These are phyloP conservation scores for Dicyrtomina minuta DNA, from an alignment of 2,888 invertebrate genomes.

Conservation along the genomic window DNA sequence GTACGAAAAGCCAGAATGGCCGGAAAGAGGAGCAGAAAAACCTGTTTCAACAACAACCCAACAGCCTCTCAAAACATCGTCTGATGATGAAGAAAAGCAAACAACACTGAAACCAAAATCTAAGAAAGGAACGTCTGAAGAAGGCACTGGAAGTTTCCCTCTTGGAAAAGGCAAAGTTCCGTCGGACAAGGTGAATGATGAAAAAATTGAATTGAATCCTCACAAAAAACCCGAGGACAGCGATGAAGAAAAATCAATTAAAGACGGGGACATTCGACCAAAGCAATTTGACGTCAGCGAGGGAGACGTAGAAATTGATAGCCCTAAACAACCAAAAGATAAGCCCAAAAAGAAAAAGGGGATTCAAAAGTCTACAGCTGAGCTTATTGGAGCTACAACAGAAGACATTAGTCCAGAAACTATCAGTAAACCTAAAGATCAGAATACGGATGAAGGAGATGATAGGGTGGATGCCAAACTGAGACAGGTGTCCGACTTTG, in stretches of 20 bases:
- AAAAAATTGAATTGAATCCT: constrained; percentile 43
- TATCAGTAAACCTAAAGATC: constrained; percentile 1
- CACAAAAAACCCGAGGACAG: constrained; percentile 8
- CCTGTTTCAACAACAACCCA: constrained; percentile 37
- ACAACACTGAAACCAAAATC: neutral
- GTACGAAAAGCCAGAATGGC: constrained; percentile 42
- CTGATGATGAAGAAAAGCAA: neutral
- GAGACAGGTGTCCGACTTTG: constrained; percentile 53
- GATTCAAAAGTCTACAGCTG: constrained; percentile 2
- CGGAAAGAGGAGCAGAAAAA: constrained; percentile 55
- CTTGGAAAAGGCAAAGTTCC: constrained; percentile 31
- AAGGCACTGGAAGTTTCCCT: constrained; percentile 8
- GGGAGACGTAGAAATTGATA: constrained; percentile 54
- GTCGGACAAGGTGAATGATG: constrained; percentile 38
- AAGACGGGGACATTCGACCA: constrained; percentile 36
- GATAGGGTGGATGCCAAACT: constrained; percentile 10
- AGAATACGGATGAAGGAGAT: neutral
- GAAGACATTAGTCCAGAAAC: neutral
- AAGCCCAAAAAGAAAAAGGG: constrained; percentile 30
- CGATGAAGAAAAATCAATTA: neutral
- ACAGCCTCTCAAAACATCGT: constrained; percentile 18
- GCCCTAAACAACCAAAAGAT: constrained; percentile 46
- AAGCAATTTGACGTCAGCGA: constrained; percentile 45
- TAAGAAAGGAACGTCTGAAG: neutral
- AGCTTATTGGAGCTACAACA: neutral